Evolutionary conservation across 2,113 vertebrate species (phyloP).

Genomic region (Grammomys dolichurus): DNA sequence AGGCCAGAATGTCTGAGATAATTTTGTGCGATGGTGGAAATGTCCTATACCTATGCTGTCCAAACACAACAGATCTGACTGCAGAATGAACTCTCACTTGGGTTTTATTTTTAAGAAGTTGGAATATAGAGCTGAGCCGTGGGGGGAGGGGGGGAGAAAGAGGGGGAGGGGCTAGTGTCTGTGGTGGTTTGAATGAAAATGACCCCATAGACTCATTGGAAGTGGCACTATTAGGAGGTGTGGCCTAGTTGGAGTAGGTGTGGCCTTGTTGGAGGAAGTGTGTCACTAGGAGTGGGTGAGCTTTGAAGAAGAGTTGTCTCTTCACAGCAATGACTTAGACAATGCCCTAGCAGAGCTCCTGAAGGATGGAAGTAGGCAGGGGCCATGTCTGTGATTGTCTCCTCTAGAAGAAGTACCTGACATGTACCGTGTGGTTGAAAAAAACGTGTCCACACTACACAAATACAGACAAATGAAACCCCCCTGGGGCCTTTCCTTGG

Average conservation of each 20-base stretch:
- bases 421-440: neutral
- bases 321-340: neutral
- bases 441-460: neutral
- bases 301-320: neutral
- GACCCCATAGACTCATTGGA: neutral
- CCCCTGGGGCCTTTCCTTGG: neutral
- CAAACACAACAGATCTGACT: neutral
- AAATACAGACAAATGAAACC: neutral
- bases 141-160: no score
- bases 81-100: conserved; percentile 20
- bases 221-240: neutral
- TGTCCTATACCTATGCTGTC: neutral
- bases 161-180: neutral
- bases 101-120: conserved; percentile 27
- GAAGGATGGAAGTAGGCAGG: neutral
- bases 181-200: neutral
- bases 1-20: neutral
- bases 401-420: neutral
- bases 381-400: neutral
- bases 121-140: neutral
- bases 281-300: neutral
- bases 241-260: neutral
- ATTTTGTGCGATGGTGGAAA: neutral
- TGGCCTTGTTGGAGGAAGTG: neutral
- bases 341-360: neutral